Conservation (phyloP, 2,797 vertebrate genomes). For the Neostethus bicornis region DNA sequence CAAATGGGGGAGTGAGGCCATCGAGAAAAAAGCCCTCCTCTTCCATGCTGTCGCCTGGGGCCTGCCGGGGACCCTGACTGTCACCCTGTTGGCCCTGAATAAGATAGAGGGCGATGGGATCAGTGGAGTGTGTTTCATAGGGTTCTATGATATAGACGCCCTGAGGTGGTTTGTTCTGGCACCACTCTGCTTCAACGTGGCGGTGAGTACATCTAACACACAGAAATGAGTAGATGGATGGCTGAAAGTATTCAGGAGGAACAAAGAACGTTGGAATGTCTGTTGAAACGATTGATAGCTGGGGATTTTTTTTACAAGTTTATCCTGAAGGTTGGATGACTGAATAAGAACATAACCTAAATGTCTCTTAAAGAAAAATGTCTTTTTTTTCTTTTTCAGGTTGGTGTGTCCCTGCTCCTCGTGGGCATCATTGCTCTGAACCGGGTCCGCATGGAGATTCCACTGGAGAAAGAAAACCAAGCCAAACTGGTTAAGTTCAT, state of each 20-base stretch:
- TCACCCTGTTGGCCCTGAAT: conserved; percentile 94
- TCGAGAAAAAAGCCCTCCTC: conserved; percentile 96
- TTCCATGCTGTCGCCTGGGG: conserved; percentile 97
- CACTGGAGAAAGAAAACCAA: conserved; percentile 97
- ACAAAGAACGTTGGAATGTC: conserved; percentile 27
- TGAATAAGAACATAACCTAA: conserved; percentile 11
- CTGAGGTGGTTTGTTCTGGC: conserved; percentile 95
- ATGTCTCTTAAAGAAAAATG: not conserved
- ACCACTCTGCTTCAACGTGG: conserved; percentile 93
- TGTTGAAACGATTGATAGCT: conserved; percentile 36
- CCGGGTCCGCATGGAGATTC: conserved; percentile 96
- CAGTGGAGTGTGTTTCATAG: conserved; percentile 97
- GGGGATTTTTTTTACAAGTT: conserved; percentile 27
- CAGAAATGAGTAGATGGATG: conserved; percentile 40
- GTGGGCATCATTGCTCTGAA: conserved; percentile 96
- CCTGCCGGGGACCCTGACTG: conserved; percentile 91
- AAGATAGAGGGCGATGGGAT: conserved; percentile 98
- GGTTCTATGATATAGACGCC: conserved; percentile 92
- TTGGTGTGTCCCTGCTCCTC: conserved; percentile 90
- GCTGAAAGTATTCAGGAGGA: conserved; percentile 47
- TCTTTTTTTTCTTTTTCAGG: conserved; percentile 42
- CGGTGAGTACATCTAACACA: conserved; percentile 71
- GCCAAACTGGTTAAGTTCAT: conserved; percentile 99
- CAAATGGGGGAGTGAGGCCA: conserved; percentile 98
- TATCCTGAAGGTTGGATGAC: conserved; percentile 18